Evolutionary conservation across 2,113 vertebrate species (phyloP).

Genomic region (Scytalopus superciliaris): DNA sequence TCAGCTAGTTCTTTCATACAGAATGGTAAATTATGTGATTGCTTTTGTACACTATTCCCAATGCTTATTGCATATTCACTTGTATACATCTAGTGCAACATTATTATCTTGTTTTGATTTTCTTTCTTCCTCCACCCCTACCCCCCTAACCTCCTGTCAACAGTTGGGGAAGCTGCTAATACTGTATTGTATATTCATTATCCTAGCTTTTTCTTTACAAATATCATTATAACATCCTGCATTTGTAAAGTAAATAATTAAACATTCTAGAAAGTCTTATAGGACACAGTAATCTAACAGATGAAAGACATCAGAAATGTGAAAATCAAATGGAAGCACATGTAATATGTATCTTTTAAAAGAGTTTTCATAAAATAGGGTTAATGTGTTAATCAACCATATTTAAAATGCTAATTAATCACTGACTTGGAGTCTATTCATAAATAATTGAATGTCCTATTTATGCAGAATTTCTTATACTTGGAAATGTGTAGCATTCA

Average conservation of each 20-base stretch:
- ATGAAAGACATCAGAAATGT: conserved; percentile 64
- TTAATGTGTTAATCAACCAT: conserved; percentile 68
- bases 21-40: conserved; percentile 71
- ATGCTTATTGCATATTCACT: conserved; percentile 68
- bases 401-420: conserved; percentile 74
- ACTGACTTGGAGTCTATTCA: conserved; percentile 54
- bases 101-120: conserved; percentile 62
- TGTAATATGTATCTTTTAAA: conserved; percentile 70
- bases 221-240: conserved; percentile 70
- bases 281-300: conserved; percentile 62
- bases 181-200: conserved; percentile 62
- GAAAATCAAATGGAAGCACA: conserved; percentile 55
- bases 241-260: conserved; percentile 76
- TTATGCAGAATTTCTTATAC: conserved; percentile 61
- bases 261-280: conserved; percentile 68
- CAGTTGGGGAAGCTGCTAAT: conserved; percentile 55
- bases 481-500: conserved; percentile 17
- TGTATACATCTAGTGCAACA: conserved; percentile 59
- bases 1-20: conserved; percentile 60
- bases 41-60: conserved; percentile 65
- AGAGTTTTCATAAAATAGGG: conserved; percentile 67
- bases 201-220: conserved; percentile 69
- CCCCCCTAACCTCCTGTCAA: conserved; percentile 51
- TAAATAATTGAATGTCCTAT: conserved; percentile 70
- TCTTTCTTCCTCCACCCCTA: conserved; percentile 43